phyloP scores from a whole-genome alignment of 2,888 invertebrate species.

The Listrodromus nycthemerus region DNA sequence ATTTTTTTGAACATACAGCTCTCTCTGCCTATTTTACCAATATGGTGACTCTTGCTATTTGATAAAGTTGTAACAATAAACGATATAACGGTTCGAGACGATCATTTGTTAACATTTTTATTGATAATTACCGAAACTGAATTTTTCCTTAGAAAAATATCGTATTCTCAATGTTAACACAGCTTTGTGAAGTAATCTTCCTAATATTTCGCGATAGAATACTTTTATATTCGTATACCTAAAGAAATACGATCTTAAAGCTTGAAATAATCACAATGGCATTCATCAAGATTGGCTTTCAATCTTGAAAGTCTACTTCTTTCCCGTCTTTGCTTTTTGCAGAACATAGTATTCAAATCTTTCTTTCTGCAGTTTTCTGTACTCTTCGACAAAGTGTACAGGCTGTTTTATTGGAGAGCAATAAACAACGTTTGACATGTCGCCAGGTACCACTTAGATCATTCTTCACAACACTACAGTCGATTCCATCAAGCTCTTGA shows the following conservation, averaged over 20 bases:
- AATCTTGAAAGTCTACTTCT: too few relatives aligned
- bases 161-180: background rate
- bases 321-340: too few relatives aligned
- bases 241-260: too few relatives aligned
- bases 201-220: background rate
- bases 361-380: background rate
- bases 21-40: background rate
- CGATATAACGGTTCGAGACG: background rate
- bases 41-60: conserved; percentile 15
- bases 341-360: too few relatives aligned
- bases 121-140: background rate
- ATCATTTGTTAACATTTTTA: background rate
- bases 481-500: conserved; percentile 1
- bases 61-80: conserved; percentile 40
- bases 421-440: conserved; percentile 23
- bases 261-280: too few relatives aligned
- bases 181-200: background rate
- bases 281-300: too few relatives aligned
- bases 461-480: background rate
- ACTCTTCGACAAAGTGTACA: conserved; percentile 11
- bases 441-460: conserved; percentile 12
- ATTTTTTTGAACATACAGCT: background rate
- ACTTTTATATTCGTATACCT: background rate
- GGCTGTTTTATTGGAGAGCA: conserved; percentile 10
- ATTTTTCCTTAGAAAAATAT: background rate